Conservation (phyloP, 1,140 invertebrate genomes). For the Tenebrio molitor region DNA sequence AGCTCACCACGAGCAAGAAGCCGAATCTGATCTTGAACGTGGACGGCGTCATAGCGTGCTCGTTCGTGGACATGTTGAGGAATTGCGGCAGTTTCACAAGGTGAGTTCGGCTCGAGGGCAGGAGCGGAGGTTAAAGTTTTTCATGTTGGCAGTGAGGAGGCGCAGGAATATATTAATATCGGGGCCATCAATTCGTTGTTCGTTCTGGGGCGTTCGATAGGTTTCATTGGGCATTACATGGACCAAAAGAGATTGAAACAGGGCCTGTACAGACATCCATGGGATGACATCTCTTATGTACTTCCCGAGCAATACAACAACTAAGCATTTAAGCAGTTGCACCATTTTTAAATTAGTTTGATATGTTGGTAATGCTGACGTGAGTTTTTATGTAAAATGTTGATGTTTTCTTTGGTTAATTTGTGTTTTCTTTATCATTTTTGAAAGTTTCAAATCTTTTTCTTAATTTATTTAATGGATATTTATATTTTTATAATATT, state of each 20-base stretch:
- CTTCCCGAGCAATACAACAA: conserved; percentile 80
- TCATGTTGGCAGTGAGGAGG: conserved; percentile 89
- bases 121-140: conserved; percentile 50
- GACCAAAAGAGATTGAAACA: conserved; percentile 99
- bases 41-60: conserved; percentile 97
- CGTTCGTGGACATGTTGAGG: conserved; percentile 97
- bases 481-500: conserved; percentile 38
- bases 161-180: conserved; percentile 97
- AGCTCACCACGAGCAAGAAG: conserved; percentile 99
- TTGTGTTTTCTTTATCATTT: conserved; percentile 6
- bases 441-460: conserved; percentile 8
- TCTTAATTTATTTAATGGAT: conserved; percentile 38
- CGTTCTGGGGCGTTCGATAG: conserved; percentile 97
- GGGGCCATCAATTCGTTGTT: conserved; percentile 99
- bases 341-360: conserved; percentile 9
- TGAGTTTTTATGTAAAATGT: conserved; percentile 1
- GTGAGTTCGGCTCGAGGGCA: conserved; percentile 66
- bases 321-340: conserved; percentile 26
- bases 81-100: conserved; percentile 93
- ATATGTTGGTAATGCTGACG: conserved; percentile 9
- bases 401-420: background rate
- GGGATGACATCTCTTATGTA: conserved; percentile 99
- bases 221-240: conserved; percentile 99
- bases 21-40: conserved; percentile 99
- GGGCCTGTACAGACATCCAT: conserved; percentile 98